These are phyloP conservation scores for Lingula anatina DNA, from an alignment of 2,888 invertebrate species.

Conservation along the genomic window DNA sequence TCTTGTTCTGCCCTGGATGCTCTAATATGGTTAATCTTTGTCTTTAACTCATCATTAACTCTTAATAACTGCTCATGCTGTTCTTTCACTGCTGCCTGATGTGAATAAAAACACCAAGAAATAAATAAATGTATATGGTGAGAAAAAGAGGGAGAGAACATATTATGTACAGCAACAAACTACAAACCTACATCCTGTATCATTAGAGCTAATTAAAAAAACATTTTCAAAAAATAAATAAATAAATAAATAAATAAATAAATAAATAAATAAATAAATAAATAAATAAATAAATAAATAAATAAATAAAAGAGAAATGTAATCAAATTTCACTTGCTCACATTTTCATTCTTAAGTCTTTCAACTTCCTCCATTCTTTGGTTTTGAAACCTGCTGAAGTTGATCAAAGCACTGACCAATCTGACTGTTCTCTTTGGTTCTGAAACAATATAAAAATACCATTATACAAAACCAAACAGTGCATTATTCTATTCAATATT, in stretches of 20 bases:
- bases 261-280: not conserved
- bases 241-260: not conserved
- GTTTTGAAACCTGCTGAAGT: constrained; percentile 2
- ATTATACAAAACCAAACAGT: too few relatives aligned
- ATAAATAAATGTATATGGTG: too few relatives aligned
- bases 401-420: constrained; percentile 7
- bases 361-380: constrained; percentile 1
- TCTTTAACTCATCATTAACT: constrained; percentile 23
- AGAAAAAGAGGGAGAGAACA: too few relatives aligned
- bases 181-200: too few relatives aligned
- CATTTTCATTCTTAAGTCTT: constrained; percentile 2
- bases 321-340: constrained; percentile 2
- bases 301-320: too few relatives aligned
- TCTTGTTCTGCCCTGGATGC: constrained; percentile 23
- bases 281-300: not conserved
- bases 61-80: constrained; percentile 21
- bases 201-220: not conserved
- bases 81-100: constrained; percentile 22
- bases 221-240: too few relatives aligned
- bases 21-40: constrained; percentile 21
- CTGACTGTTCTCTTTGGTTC: constrained; percentile 3
- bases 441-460: not conserved
- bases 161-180: too few relatives aligned
- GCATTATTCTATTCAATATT: too few relatives aligned
- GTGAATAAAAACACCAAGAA: too few relatives aligned